Base-by-base conservation (phyloP, 2,888 invertebrate genomes). In the Dichetophora obliterata region DNA sequence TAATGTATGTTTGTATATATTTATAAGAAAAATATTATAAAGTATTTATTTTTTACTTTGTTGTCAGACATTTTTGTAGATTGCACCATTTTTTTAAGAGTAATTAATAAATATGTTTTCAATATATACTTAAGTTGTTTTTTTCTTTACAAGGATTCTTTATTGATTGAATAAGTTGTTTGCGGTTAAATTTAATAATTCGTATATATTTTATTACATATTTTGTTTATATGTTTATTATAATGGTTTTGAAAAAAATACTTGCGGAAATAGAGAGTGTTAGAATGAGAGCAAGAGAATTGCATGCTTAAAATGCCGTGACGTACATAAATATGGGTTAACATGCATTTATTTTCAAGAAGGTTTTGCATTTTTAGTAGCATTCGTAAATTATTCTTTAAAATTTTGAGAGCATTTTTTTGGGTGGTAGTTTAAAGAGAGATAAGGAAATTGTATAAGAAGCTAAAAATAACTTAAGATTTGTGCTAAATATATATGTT, bases 1-100 rank as follows among this genome's bases (percentile, higher is more conserved):
- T 65, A 3, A n/a, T 37, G n/a, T 22, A 19, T 68, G 5, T 65
- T n/a, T 71, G 43, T 71, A 71, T 34, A 54, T 74, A 50, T 74
- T 34, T 74, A 66, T 74, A 74, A 74, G 74, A 74, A 74, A 74
- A 74, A 74, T 74, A 74, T 63, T 66, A 74, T 66, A 34, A 74
- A 74, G 66, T 66, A 71, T 31, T 59, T 34, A 37, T 22, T 50
- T 34, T 65, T 74, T 37, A 34, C 54, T 65, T 74, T 66, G 65
- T 65, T 74, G 50, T 73, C 73, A 65, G 63, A 65, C 73, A 65
- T 73, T 73, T 73, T 50, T 73, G 65, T 73, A 73, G 73, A 73
- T 73, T 73, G 73, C 73, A 73, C 73, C 73, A 73, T 73, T 73
- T 73, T 63, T 68, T 73, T 34, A 34, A 50, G 63, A 50, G 63